A percentile compares a stretch with the other conserved stretches of the same genome.
These are phyloP conservation scores for Dipodomys stephensi DNA, from an alignment of 2,113 vertebrate genomes.

Conservation along the genomic window DNA sequence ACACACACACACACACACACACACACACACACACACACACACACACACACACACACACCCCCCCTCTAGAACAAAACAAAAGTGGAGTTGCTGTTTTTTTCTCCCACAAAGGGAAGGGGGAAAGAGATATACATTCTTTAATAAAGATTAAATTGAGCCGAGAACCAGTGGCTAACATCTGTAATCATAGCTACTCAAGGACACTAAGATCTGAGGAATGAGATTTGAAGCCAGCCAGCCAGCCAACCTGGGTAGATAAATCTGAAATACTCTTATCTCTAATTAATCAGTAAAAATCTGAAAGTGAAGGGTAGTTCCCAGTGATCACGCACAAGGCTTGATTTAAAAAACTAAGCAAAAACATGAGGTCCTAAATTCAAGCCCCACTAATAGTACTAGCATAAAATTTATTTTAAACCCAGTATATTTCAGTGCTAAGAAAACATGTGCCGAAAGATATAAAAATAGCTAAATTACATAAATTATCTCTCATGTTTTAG, in stretches of 20 bases:
- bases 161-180: no score
- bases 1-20: neutral
- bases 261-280: no score
- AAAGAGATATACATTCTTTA: neutral
- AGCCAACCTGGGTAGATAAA: no score
- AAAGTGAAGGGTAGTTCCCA: no score
- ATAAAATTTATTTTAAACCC: neutral
- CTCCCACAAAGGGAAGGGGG: neutral
- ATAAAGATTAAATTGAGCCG: no score
- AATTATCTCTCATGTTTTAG: neutral
- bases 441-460: neutral
- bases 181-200: no score
- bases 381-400: no score
- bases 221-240: no score
- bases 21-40: neutral
- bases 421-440: neutral
- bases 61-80: conserved; percentile 43
- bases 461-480: neutral
- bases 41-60: neutral
- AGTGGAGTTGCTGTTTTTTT: neutral
- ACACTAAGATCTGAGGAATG: no score
- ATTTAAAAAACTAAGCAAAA: neutral
- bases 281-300: no score
- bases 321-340: no score
- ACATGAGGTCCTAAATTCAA: no score